phyloP scores from a whole-genome alignment of 2,888 invertebrate species.

The Drosophila pegasa region DNA sequence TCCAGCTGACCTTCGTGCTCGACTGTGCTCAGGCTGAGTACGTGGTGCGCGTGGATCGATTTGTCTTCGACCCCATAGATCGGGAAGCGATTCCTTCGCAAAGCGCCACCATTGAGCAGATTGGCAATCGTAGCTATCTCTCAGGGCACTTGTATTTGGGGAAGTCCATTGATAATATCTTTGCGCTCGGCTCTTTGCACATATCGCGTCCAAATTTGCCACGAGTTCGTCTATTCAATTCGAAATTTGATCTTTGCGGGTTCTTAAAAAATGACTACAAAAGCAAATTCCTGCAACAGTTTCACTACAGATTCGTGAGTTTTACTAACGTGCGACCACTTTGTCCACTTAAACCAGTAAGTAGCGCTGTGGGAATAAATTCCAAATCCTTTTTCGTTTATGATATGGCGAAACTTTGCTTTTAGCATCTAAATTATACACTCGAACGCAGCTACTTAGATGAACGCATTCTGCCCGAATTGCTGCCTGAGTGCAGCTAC shows the following conservation, averaged over 20 bases:
- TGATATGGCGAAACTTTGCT: not conserved
- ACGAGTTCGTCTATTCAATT: slow-evolving; percentile 49
- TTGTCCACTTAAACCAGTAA: slow-evolving; percentile 59
- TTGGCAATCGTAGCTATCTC: slow-evolving; percentile 58
- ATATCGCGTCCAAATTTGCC: slow-evolving; percentile 30
- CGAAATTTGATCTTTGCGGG: slow-evolving; percentile 47
- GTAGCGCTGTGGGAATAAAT: slow-evolving; percentile 7
- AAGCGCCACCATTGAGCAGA: slow-evolving; percentile 42
- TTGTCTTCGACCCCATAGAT: slow-evolving; percentile 50
- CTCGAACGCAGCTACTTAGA: slow-evolving; percentile 50
- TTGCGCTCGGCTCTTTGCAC: slow-evolving; percentile 38
- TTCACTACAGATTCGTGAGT: slow-evolving; percentile 35
- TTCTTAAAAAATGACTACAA: slow-evolving; percentile 47
- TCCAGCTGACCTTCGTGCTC: slow-evolving; percentile 10
- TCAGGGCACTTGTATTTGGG: slow-evolving; percentile 54
- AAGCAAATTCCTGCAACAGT: slow-evolving; percentile 50
- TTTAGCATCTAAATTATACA: slow-evolving; percentile 60
- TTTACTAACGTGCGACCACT: slow-evolving; percentile 34
- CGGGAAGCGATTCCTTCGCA: slow-evolving; percentile 34
- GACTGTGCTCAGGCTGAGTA: slow-evolving; percentile 25
- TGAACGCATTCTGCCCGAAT: slow-evolving; percentile 48
- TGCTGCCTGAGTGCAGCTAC: slow-evolving; percentile 54
- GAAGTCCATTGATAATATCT: slow-evolving; percentile 28
- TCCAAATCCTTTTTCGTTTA: not conserved
- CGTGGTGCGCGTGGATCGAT: slow-evolving; percentile 46